Evolutionary conservation across 1,140 invertebrate species (phyloP).

Genomic region (Wasmannia auropunctata): DNA sequence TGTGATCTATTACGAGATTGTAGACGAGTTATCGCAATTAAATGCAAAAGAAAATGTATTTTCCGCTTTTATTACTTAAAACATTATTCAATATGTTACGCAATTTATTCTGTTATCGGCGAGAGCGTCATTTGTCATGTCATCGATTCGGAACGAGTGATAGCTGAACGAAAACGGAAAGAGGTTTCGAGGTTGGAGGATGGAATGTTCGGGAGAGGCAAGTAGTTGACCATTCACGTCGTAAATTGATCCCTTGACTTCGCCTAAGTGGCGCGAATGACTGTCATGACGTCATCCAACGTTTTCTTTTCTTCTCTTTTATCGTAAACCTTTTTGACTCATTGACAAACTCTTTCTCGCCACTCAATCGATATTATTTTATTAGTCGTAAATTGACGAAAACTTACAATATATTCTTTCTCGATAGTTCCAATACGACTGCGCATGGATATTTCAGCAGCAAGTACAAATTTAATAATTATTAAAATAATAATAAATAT

Average conservation of each 20-base stretch:
- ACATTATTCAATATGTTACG: background rate
- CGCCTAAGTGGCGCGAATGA: slow-evolving; percentile 77
- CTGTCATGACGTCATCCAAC: slow-evolving; percentile 72
- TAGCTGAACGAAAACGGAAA: slow-evolving; percentile 23
- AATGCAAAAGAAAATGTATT: background rate
- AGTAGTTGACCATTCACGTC: slow-evolving; percentile 71
- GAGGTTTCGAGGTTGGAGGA: slow-evolving; percentile 30
- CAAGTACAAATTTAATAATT: too few relatives aligned
- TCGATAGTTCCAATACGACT: background rate
- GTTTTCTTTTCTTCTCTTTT: slow-evolving; percentile 58
- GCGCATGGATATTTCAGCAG: too few relatives aligned
- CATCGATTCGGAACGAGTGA: background rate
- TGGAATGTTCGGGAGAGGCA: slow-evolving; percentile 49
- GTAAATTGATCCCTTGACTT: slow-evolving; percentile 80
- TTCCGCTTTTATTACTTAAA: background rate
- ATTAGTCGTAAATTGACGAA: slow-evolving; percentile 25
- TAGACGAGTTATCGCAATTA: background rate
- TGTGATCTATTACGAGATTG: background rate
- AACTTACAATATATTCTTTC: background rate
- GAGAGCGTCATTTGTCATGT: background rate
- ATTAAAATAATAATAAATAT: too few relatives aligned
- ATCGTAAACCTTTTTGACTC: slow-evolving; percentile 35
- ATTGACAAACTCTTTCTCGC: background rate
- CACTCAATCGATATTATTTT: slow-evolving; percentile 25
- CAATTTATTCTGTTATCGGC: background rate